These are phyloP conservation scores for Enteromius treurensis DNA, from an alignment of 2,797 vertebrate species.

Conservation along the genomic window DNA sequence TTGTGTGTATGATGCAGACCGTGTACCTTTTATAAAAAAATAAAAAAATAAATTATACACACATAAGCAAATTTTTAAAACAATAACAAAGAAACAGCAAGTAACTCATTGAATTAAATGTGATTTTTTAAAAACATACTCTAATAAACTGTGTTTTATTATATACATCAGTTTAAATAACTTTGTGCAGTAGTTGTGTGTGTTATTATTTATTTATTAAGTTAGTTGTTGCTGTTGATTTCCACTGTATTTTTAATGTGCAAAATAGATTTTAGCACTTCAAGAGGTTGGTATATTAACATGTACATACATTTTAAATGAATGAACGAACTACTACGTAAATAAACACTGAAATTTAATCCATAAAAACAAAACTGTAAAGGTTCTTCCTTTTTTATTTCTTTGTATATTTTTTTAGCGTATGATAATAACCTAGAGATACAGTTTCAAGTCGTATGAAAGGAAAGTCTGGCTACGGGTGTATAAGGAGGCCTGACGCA, in stretches of 20 bases:
- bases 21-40: not conserved
- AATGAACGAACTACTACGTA: too few relatives aligned
- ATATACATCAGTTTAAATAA: too few relatives aligned
- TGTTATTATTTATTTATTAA: not conserved
- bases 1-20: not conserved
- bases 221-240: not conserved
- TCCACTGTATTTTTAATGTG: not conserved
- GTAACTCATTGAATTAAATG: not conserved
- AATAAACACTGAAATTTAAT: too few relatives aligned
- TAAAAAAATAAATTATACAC: too few relatives aligned
- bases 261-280: not conserved
- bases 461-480: not conserved
- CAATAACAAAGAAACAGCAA: not conserved
- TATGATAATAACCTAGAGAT: not conserved
- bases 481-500: conserved; percentile 12
- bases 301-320: not conserved
- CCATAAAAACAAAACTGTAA: not conserved
- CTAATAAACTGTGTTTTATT: not conserved
- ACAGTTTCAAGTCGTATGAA: not conserved
- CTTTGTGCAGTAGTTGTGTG: not conserved
- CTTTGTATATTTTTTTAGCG: not conserved
- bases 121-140: not conserved
- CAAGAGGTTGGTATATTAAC: not conserved
- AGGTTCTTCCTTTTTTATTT: not conserved
- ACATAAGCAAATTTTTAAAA: not conserved